These are phyloP conservation scores for Lepus timidus DNA, from an alignment of 2,113 vertebrate genomes.

Conservation along the genomic window DNA sequence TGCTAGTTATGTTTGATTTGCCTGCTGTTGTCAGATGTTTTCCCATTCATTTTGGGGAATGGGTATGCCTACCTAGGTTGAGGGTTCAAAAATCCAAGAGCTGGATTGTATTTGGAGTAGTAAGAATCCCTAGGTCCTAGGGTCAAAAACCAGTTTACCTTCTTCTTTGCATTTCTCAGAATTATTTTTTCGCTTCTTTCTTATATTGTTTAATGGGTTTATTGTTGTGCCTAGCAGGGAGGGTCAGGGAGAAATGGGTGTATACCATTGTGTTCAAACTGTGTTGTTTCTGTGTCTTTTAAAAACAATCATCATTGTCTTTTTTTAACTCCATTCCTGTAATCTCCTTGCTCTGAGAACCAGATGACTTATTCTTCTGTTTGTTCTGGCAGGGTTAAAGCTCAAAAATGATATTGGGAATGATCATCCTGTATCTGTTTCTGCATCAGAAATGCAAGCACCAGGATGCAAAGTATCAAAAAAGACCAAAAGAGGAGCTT, in stretches of 20 bases:
- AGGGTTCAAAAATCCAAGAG: background rate
- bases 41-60: background rate
- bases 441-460: constrained; percentile 56
- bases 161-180: background rate
- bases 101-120: background rate
- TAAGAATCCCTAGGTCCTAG: background rate
- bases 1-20: background rate
- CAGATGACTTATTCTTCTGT: constrained; percentile 64
- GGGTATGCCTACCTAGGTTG: background rate
- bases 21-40: background rate
- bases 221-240: background rate
- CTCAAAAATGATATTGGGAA: constrained; percentile 51
- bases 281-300: background rate
- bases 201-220: background rate
- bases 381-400: constrained; percentile 72
- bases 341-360: constrained; percentile 33
- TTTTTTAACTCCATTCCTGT: background rate
- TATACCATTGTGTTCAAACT: background rate
- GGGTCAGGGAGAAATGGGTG: background rate
- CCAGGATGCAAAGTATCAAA: constrained; percentile 19
- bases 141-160: background rate
- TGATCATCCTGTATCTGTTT: background rate
- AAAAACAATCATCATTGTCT: background rate
- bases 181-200: background rate
- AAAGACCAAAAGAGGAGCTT: constrained; percentile 46